phyloP scores from a whole-genome alignment of 2,888 invertebrate species.

The Agrilus cyanescens region DNA sequence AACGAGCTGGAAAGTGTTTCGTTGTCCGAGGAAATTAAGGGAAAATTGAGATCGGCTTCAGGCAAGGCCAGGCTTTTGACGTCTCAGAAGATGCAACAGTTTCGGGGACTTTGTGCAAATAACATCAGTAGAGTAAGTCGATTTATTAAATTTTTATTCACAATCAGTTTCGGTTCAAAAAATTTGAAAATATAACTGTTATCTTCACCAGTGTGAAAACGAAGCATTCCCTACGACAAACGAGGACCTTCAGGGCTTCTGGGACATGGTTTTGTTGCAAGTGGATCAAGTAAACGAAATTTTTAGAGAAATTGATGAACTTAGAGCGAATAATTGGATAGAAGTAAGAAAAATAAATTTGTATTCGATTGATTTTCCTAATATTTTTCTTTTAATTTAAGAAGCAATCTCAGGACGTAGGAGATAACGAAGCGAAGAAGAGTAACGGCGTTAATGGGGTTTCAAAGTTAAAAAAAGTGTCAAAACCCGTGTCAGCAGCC shows the following conservation, averaged over 20 bases:
- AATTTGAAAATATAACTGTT: neutral
- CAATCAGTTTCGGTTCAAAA: too few species aligned
- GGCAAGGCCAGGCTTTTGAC: constrained; percentile 85
- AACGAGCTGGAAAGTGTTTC: constrained; percentile 47
- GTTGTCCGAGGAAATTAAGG: constrained; percentile 67
- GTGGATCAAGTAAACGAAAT: constrained; percentile 73
- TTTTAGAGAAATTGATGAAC: constrained; percentile 54
- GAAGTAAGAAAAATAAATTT: constrained; percentile 33
- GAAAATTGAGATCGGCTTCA: constrained; percentile 73
- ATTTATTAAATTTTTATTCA: too few species aligned
- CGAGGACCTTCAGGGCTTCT: constrained; percentile 89
- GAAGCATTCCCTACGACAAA: constrained; percentile 81
- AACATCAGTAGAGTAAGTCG: constrained; percentile 31
- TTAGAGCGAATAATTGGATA: constrained; percentile 57
- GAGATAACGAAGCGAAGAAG: constrained; percentile 6
- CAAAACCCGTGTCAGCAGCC: constrained; percentile 27
- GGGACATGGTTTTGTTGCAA: constrained; percentile 95
- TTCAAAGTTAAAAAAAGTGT: constrained; percentile 16
- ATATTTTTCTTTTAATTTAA: constrained; percentile 1
- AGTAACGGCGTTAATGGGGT: constrained; percentile 14
- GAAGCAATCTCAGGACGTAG: neutral
- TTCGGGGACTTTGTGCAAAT: constrained; percentile 55
- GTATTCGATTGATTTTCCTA: neutral
- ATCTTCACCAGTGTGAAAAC: constrained; percentile 45
- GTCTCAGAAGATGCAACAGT: constrained; percentile 91